Base-by-base conservation (phyloP, 2,888 invertebrate genomes). In the Coelopa pilipes region DNA sequence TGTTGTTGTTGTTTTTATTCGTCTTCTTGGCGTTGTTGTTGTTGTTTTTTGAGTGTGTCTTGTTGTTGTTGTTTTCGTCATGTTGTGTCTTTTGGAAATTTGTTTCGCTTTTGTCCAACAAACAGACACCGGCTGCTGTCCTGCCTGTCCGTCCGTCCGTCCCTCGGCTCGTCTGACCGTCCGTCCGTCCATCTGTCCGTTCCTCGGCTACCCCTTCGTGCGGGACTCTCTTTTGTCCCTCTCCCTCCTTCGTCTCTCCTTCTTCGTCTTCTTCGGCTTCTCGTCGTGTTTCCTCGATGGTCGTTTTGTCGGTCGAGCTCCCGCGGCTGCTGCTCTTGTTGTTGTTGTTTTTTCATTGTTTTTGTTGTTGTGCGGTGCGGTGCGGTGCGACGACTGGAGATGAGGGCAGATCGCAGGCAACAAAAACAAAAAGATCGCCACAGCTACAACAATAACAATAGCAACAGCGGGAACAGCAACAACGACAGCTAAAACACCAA, bases 311-410 rank as follows among this genome's bases (percentile, higher is more conserved):
- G 63, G 57, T 71, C 75, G 67, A 70, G 65, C 70, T 65, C 63
- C 65, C 70, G 72, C 70, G 74, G 66, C 75, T 74, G 75, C 74
- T 67, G 71, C 62, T 72, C 73, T 49, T 65, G 55, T 65, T 65
- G 70, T 17, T n/a, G 34, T 50, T 49, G 46, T 65, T 80, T 81
- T 81, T 80, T 74, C 72, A 53, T 77, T 78, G 19, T 80, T 79
- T 76, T 79, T 34, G 34, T 34, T 34, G 34, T 34, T 34, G 7
- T 34, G 7, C n/a, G n/a, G n/a, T n/a, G n/a, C n/a, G 49, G 10
- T 49, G 49, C 49, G 10, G 46, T 53, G 9, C 24, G 62, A 62
- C 19, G 3, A 49, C 24, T 21, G 19, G 59, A 70, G 59, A 45
- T n/a, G 45, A 65, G 55, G 24, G 24, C 13, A 17, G 19, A 2